Evolutionary conservation across 2,888 invertebrate species (phyloP).

Genomic region (Euzophera pinguis): DNA sequence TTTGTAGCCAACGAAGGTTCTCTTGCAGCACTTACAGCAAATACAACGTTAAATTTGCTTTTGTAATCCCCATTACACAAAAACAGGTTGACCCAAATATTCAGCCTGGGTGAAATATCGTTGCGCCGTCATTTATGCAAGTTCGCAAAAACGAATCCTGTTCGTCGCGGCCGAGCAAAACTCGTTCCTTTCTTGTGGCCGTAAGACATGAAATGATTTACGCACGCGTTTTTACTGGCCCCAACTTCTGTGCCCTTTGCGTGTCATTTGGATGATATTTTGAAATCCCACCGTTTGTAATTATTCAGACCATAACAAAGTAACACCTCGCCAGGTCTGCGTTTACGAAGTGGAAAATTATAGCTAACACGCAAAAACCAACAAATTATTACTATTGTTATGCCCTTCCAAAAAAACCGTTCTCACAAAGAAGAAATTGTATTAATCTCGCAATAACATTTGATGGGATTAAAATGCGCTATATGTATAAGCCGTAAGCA

Average conservation of each 20-base stretch:
- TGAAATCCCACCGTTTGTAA: constrained; percentile 50
- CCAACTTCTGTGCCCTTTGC: constrained; percentile 53
- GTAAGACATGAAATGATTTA: constrained; percentile 57
- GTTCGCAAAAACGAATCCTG: constrained; percentile 73
- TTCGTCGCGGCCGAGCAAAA: constrained; percentile 50
- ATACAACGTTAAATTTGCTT: constrained; percentile 75
- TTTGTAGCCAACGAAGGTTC: constrained; percentile 65
- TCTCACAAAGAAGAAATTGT: neutral
- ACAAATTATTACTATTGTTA: neutral
- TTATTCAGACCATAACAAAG: constrained; percentile 45
- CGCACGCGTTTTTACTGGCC: constrained; percentile 32
- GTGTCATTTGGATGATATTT: constrained; percentile 62
- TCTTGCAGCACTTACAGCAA: constrained; percentile 65
- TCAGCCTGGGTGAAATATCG: constrained; percentile 70
- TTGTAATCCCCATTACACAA: constrained; percentile 74
- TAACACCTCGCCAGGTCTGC: constrained; percentile 4
- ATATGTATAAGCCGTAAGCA: constrained; percentile 24
- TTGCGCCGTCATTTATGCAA: constrained; percentile 72
- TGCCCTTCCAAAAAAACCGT: neutral
- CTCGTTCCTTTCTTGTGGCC: constrained; percentile 47
- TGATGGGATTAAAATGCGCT: constrained; percentile 23
- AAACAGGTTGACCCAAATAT: constrained; percentile 78
- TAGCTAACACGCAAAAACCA: neutral
- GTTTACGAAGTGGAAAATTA: constrained; percentile 9
- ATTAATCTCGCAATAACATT: constrained; percentile 24